phyloP scores from a whole-genome alignment of 2,113 vertebrate species.

The Nothocercus julius region DNA sequence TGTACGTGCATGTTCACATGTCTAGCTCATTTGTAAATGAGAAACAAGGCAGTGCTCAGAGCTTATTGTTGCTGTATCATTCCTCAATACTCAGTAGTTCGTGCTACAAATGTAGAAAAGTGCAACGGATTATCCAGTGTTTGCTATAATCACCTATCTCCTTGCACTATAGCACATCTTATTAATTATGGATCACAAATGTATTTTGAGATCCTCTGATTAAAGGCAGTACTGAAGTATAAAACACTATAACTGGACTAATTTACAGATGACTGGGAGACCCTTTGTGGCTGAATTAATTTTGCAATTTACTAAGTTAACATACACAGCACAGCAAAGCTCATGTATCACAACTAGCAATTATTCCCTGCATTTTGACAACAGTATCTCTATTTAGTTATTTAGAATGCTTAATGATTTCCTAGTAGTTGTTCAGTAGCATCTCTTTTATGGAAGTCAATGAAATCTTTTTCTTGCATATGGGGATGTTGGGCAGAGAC shows the following conservation, averaged over 20 bases:
- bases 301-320: constrained; percentile 24
- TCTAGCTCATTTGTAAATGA: not conserved
- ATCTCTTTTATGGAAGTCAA: not conserved
- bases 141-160: not conserved
- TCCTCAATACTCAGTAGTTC: not conserved
- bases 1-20: not conserved
- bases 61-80: not conserved
- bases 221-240: constrained; percentile 5
- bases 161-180: not conserved
- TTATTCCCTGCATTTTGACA: constrained; percentile 28
- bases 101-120: not conserved
- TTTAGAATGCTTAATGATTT: constrained; percentile 34
- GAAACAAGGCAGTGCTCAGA: not conserved
- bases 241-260: not conserved
- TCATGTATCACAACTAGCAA: constrained; percentile 3
- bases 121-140: not conserved
- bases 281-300: constrained; percentile 19
- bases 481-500: not conserved
- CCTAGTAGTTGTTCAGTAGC: not conserved
- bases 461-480: not conserved
- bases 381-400: not conserved
- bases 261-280: constrained; percentile 20
- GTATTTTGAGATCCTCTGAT: constrained; percentile 4
- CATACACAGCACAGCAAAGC: not conserved
- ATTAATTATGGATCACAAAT: constrained; percentile 3